Evolutionary conservation across 2,113 vertebrate species (phyloP), one percentile per base, ranked within the genome.

Genomic region (Ailurus styani): DNA sequence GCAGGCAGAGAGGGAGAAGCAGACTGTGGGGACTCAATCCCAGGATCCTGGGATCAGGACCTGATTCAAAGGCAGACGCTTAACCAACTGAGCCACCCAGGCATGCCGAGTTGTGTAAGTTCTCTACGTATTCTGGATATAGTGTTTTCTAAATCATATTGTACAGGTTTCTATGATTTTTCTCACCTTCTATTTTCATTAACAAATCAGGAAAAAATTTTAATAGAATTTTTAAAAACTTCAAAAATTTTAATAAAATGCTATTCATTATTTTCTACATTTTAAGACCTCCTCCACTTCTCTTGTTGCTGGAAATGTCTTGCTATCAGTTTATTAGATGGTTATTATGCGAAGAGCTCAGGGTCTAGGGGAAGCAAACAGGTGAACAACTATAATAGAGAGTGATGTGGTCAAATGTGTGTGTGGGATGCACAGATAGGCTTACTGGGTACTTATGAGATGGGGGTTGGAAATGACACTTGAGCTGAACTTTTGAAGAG

Each of bases 81-180:
- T 27, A 60, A 60, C 57, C 27, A 9, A 60, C 57, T 60, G 57
- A 60, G 4, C 25, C 27, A 60, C 25, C 25, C 25, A 60, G 23
- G 57, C 11, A 9, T 60, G 25, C 23, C 9, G 4, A 60, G 10
- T 75, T 75, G 42, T 47, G 10, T 8, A 47, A 77, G 27, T 77
- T 77, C 3, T 75, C 45, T 27, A 73, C 1, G 3, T 68, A 20
- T 68, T 68, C 66, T 10, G 34, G 7, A 37, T 47, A 11, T 79
- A 91, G 27, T 92, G 84, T 87, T 96, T 98, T 91, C 86, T 96
- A 97, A 97, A 42, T 62, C 93, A 7, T 31, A 95, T 66, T 77
- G 60, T 86, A 54, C 85, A 89, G 55, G 95, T 97, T 70, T 95
- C 92, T 45, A 54, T 89, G 60, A 37, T 40, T 96, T 87, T 52